Percentiles rank a stretch among this genome's conserved stretches.
phyloP scores from a whole-genome alignment of 2,888 invertebrate genomes.

The Drosophila anomelani region DNA sequence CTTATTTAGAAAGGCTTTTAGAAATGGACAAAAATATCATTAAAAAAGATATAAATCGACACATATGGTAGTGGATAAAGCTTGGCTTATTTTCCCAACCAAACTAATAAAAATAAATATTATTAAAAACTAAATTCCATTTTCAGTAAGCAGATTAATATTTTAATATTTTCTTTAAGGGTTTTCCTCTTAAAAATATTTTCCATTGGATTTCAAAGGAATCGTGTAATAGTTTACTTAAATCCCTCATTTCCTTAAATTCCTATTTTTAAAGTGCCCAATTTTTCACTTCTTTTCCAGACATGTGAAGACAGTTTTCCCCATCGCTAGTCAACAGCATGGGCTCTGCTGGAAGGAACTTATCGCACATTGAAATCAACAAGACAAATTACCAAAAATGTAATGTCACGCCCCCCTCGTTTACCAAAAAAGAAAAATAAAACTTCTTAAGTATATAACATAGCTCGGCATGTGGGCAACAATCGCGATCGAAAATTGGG shows the following conservation, averaged over 20 bases:
- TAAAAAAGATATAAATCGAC: neutral
- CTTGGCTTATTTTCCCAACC: no score
- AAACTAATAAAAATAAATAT: no score
- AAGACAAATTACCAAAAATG: constrained; percentile 48
- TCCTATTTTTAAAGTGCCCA: neutral
- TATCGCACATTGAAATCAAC: constrained; percentile 52
- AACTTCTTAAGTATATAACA: neutral
- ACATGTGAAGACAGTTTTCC: constrained; percentile 23
- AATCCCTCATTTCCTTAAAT: neutral
- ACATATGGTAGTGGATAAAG: neutral
- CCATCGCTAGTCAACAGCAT: constrained; percentile 15
- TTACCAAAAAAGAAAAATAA: neutral
- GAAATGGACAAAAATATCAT: neutral
- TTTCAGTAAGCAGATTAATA: no score
- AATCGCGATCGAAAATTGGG: constrained; percentile 44
- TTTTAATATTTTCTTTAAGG: neutral
- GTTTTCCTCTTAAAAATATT: neutral
- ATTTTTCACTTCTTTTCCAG: constrained; percentile 4
- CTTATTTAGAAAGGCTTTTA: constrained; percentile 7
- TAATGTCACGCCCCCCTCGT: constrained; percentile 30
- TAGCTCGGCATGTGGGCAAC: constrained; percentile 68
- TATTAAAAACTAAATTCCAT: no score
- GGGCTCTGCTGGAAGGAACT: constrained; percentile 3
- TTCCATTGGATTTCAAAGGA: neutral
- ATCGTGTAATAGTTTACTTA: neutral